Evolutionary conservation across 2,797 vertebrate genomes (phyloP).

Genomic region (Bradypus variegatus): DNA sequence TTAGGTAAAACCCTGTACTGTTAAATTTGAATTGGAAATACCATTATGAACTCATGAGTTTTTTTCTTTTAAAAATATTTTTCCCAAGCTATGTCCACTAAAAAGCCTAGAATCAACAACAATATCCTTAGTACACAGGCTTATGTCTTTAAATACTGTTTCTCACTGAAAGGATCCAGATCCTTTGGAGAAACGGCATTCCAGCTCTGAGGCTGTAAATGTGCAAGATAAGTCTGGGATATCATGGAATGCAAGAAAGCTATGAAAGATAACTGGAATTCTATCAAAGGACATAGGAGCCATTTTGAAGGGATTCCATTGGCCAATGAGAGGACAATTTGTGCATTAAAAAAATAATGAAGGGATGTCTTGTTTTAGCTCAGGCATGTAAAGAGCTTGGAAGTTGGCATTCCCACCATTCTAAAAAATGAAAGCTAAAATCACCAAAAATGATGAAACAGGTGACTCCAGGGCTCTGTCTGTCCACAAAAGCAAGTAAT

Average conservation of each 20-base stretch:
- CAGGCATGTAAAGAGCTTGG: background rate
- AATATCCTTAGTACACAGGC: background rate
- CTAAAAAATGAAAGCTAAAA: background rate
- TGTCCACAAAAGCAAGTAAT: background rate
- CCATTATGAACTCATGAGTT: background rate
- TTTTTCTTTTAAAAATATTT: background rate
- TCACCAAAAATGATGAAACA: background rate
- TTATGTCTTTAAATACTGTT: background rate
- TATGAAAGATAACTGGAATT: background rate
- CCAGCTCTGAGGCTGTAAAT: background rate
- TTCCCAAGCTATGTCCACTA: too few species aligned
- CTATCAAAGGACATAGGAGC: background rate
- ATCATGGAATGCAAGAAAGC: background rate
- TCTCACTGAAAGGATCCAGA: background rate
- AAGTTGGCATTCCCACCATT: background rate
- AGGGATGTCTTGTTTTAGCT: background rate
- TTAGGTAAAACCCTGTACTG: background rate
- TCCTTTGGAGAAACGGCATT: background rate
- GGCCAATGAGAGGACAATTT: background rate
- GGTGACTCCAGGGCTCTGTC: background rate
- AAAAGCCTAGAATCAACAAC: background rate
- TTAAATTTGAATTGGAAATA: conserved; percentile 9
- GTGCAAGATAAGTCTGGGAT: background rate
- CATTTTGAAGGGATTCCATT: background rate
- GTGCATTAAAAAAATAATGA: background rate